Evolutionary conservation across 2,888 invertebrate species (phyloP), one percentile per base, ranked within the genome.

Genomic region (Hedychridium roseum): DNA sequence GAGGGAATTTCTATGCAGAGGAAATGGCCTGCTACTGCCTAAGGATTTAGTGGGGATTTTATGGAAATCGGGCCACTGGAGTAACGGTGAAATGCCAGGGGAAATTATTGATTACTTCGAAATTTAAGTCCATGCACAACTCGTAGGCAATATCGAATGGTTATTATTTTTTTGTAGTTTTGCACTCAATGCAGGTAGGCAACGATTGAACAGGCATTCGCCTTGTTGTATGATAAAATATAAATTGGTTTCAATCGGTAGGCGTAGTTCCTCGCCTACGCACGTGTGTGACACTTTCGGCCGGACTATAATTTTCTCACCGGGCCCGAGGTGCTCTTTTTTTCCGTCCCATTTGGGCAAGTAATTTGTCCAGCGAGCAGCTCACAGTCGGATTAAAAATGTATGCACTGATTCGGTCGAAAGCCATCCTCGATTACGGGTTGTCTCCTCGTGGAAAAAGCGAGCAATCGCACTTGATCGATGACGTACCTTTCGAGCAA

Each of bases 241-340:
- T 68, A 67, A 66, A 69, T 67, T 67, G 60, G 54, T 67, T 68
- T 62, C 59, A 69, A 68, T 57, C 58, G 58, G 57, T 55, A 57
- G 64, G 64, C 61, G 62, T 57, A 57, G 43, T 51, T 52, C 44
- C 59, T 50, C 59, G 42, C 38, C n/a, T n/a, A 43, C 49, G 53
- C 46, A 46, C 60, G 58, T 41, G 58, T 47, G 56, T 45, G 54
- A 50, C 51, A 46, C 52, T 51, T 50, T 26, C 43, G 35, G n/a
- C 56, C 46, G 43, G 17, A 52, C 52, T 64, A 50, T 69, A 68
- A 66, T 68, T 65, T 69, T 57, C 57, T 47, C 51, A 40, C 37
- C 16, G 30, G 7, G 23, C 26, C 15, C 21, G 11, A 18, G 5
- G n/a, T n/a, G 14, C 2, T 9, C 12, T 23, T 16, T 21, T 39